Percentiles rank a stretch among this genome's conserved stretches.
Conservation (phyloP, 2,797 vertebrate species). For the Steatocranus sp. region DNA sequence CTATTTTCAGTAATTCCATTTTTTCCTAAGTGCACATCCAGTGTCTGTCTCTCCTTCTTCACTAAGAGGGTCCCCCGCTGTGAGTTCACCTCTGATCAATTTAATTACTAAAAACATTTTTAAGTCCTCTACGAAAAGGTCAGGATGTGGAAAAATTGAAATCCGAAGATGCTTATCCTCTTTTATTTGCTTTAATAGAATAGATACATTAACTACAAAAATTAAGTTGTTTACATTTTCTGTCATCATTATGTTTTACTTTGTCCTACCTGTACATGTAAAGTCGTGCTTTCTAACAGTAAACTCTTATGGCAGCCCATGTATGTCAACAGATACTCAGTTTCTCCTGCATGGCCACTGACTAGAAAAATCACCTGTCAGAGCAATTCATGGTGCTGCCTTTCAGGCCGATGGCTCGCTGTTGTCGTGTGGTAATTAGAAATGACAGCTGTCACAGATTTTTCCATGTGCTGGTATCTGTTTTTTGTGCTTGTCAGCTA, state of each 20-base stretch:
- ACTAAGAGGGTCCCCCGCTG: slow-evolving; percentile 9
- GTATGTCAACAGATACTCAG: slow-evolving; percentile 36
- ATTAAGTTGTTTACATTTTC: background rate
- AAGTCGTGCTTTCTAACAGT: background rate
- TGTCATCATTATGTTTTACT: background rate
- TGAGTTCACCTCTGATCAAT: slow-evolving; percentile 27
- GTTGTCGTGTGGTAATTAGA: slow-evolving; percentile 35
- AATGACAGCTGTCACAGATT: slow-evolving; percentile 41
- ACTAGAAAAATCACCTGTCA: slow-evolving; percentile 28
- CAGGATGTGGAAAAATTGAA: background rate
- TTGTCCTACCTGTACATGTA: background rate
- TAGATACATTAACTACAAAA: background rate
- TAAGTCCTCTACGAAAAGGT: slow-evolving; percentile 32
- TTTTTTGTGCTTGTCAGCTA: background rate
- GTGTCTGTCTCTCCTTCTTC: background rate
- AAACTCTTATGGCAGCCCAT: background rate
- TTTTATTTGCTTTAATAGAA: background rate
- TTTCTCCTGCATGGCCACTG: background rate
- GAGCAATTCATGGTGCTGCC: slow-evolving; percentile 19
- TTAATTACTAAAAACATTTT: slow-evolving; percentile 25
- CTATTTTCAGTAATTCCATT: slow-evolving; percentile 22
- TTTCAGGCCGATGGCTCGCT: slow-evolving; percentile 12
- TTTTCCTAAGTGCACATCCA: slow-evolving; percentile 4
- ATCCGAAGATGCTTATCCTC: background rate
- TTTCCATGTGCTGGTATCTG: background rate